A percentile compares a stretch with the other conserved stretches of the same genome.
Evolutionary conservation across 2,888 invertebrate genomes (phyloP).

Genomic region (Penaeus monodon): DNA sequence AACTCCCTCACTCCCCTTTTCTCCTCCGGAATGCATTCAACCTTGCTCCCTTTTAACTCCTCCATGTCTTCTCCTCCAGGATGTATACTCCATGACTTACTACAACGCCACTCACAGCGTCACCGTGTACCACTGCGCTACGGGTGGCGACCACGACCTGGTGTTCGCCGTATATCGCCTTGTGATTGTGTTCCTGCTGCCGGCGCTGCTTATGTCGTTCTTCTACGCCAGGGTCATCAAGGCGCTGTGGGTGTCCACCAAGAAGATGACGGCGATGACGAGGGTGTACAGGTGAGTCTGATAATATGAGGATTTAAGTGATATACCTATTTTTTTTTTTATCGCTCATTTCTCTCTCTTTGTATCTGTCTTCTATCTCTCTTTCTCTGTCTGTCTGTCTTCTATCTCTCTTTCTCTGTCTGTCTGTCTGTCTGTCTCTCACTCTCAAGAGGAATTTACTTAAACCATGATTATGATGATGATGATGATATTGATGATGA

Average conservation of each 20-base stretch:
- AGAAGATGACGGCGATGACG: constrained; percentile 69
- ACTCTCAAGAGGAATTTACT: too few relatives aligned
- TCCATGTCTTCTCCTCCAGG: constrained; percentile 47
- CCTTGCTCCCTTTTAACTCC: not conserved
- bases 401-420: too few relatives aligned
- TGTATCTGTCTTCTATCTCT: too few relatives aligned
- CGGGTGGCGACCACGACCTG: constrained; percentile 65
- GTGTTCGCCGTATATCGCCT: constrained; percentile 70
- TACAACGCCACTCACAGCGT: constrained; percentile 66
- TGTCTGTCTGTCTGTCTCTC: too few relatives aligned
- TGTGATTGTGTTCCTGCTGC: constrained; percentile 70
- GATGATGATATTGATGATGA: too few relatives aligned
- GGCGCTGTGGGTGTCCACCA: constrained; percentile 71
- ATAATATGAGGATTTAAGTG: not conserved
- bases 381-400: too few relatives aligned
- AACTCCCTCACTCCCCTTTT: not conserved
- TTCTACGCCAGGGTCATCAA: constrained; percentile 71
- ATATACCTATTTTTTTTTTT: too few relatives aligned
- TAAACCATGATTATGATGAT: too few relatives aligned
- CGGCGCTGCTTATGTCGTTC: constrained; percentile 69
- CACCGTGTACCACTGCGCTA: constrained; percentile 67
- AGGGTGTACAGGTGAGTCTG: constrained; percentile 63
- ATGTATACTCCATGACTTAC: constrained; percentile 66
- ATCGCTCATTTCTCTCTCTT: too few relatives aligned
- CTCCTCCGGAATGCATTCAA: not conserved